These are phyloP conservation scores for Zosterops japonicus DNA, from an alignment of 2,113 vertebrate genomes.

Conservation along the genomic window DNA sequence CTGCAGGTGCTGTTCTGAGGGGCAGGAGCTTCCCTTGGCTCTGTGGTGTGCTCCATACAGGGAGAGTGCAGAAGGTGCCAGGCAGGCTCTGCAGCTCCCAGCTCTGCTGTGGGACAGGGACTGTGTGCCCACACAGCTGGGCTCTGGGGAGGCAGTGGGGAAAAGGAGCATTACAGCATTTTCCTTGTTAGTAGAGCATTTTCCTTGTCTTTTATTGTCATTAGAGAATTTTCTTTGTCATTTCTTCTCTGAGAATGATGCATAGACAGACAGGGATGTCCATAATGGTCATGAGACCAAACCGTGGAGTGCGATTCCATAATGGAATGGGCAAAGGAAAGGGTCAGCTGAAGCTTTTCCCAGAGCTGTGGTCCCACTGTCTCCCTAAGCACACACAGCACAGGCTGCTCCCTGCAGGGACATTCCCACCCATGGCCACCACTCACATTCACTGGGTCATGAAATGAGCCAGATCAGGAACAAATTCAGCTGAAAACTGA, in stretches of 20 bases:
- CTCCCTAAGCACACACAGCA: neutral
- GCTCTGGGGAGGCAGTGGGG: neutral
- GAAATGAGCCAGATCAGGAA: conserved; percentile 27
- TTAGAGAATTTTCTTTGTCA: neutral
- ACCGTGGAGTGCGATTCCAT: neutral
- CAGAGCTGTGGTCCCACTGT: neutral
- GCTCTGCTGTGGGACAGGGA: accelerated
- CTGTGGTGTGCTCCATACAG: neutral
- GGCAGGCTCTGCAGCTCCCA: neutral
- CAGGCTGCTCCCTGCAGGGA: neutral
- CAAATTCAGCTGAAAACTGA: conserved; percentile 51
- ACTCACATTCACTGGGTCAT: neutral
- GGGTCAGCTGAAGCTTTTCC: neutral
- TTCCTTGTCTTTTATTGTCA: neutral
- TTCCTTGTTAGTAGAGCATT: neutral
- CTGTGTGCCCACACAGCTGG: neutral
- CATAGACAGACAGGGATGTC: neutral
- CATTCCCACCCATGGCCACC: neutral
- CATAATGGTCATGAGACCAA: neutral
- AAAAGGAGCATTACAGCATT: neutral
- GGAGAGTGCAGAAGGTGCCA: neutral
- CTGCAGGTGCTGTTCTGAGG: neutral
- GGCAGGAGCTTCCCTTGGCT: neutral
- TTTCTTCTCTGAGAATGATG: neutral
- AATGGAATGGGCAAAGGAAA: accelerated